Base-by-base conservation (phyloP, 2,113 vertebrate genomes). In the Pomatorhinus ruficollis region DNA sequence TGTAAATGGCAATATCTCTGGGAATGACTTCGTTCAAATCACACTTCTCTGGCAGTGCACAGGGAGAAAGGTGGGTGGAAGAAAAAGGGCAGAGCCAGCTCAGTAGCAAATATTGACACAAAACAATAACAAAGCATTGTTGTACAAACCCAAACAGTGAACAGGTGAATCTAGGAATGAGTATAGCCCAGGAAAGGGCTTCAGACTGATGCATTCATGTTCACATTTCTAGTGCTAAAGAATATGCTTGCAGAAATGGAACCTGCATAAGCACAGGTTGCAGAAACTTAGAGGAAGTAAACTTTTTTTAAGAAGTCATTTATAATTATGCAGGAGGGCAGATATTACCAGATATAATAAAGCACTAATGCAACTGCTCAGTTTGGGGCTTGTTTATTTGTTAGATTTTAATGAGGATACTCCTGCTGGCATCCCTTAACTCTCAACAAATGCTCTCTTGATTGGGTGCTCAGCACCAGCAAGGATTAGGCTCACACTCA, bases 21-120 rank as follows among this genome's bases (percentile, higher is more conserved):
- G 83, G 91, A 92, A 87, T 30, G 60, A 76, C 60, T 95, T 90
- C 33, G 78, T 82, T 63, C 83, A 70, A 83, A 84, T 66, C 80
- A 40, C 39, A 13, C 35, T 74, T 27, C 27, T 19, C 91, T 45
- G 65, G 89, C 76, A 92, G 52, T 10, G 2, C 6, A 3, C 8
- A 10, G 76, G 56, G 52, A 93, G 84, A 60, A 94, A 95, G 81
- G 74, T 91, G 72, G 68, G 68, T 63, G 93, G 83, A 71, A 89
- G 52, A 39, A 83, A 92, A 84, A 97, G 91, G 74, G 70, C 87
- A 94, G 57, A 91, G 87, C 69, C 56, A 37, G 74, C 2, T 3
- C 50, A 44, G 53, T 47, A 75, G 69, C 81, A 94, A 95, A 93
- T 90, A 87, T 49, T 92, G 77, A 94, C 77, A 84, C 31, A 84